Percentiles rank a stretch among this genome's conserved stretches.
Conservation (phyloP, 2,113 vertebrate species). For the Cyprinodon variegatus region DNA sequence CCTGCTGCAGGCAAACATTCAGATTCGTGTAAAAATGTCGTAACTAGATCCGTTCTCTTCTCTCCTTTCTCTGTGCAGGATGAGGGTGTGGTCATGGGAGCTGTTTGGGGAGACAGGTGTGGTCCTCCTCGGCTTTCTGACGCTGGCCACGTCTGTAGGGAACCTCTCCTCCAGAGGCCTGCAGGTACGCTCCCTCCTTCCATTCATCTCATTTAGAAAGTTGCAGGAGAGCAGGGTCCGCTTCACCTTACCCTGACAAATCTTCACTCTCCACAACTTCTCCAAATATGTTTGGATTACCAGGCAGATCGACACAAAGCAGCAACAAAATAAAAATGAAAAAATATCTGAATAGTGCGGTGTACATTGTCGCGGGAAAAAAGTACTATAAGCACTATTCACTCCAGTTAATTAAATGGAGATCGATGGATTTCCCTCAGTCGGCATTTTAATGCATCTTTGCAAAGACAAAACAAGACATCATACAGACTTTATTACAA, state of each 20-base stretch:
- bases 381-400: no score
- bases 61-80: slow-evolving; percentile 59
- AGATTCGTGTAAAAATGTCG: not conserved
- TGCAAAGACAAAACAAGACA: no score
- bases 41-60: not conserved
- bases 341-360: no score
- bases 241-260: no score
- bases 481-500: no score
- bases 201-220: not conserved
- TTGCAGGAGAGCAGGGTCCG: no score
- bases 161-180: slow-evolving; percentile 75
- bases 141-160: slow-evolving; percentile 72
- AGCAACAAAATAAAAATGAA: no score
- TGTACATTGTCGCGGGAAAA: not conserved
- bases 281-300: not conserved
- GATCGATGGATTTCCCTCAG: no score
- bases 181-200: slow-evolving; percentile 61
- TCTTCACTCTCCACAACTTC: no score
- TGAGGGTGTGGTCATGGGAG: slow-evolving; percentile 75
- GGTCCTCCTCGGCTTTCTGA: slow-evolving; percentile 77
- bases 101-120: slow-evolving; percentile 64
- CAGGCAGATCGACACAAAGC: not conserved
- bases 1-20: not conserved
- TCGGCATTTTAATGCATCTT: no score
- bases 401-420: no score